phyloP scores from a whole-genome alignment of 1,140 invertebrate species.

The Hycleus cichorii region DNA sequence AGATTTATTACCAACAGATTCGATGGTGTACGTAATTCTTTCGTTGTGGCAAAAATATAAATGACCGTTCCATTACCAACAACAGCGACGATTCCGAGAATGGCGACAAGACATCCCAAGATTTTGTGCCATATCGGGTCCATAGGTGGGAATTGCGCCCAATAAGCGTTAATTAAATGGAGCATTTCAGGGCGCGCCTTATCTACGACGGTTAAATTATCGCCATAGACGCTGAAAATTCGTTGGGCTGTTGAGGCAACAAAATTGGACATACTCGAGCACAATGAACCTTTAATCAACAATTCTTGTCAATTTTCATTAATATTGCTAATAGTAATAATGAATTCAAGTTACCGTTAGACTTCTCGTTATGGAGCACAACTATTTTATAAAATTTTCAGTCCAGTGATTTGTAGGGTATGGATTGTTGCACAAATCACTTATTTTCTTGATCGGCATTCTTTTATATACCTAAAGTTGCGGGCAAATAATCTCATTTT shows the following conservation, averaged over 20 bases:
- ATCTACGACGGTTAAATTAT: slow-evolving; percentile 65
- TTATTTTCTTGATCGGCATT: neutral
- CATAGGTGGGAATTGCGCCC: slow-evolving; percentile 69
- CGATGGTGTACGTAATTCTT: slow-evolving; percentile 70
- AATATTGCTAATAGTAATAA: slow-evolving; percentile 8
- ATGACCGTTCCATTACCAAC: slow-evolving; percentile 74
- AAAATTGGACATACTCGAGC: slow-evolving; percentile 38
- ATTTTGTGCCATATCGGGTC: slow-evolving; percentile 73
- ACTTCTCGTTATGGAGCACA: too few species aligned
- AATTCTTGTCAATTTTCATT: too few species aligned
- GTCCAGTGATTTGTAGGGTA: neutral
- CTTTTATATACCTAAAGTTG: slow-evolving; percentile 8
- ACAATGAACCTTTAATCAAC: slow-evolving; percentile 21
- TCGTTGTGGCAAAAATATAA: slow-evolving; percentile 74
- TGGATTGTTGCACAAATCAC: neutral
- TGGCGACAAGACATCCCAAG: slow-evolving; percentile 64
- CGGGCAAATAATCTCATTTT: neutral
- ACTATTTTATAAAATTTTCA: neutral
- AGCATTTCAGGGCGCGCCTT: slow-evolving; percentile 65
- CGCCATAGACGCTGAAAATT: slow-evolving; percentile 29
- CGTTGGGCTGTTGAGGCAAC: slow-evolving; percentile 2
- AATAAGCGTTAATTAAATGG: slow-evolving; percentile 61
- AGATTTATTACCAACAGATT: slow-evolving; percentile 80
- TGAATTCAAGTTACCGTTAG: neutral
- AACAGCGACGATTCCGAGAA: slow-evolving; percentile 65